Percentiles rank a stretch among this genome's conserved stretches.
Conservation (phyloP, 64 coral and sea anemone genomes). For the Montipora efflorescens region DNA sequence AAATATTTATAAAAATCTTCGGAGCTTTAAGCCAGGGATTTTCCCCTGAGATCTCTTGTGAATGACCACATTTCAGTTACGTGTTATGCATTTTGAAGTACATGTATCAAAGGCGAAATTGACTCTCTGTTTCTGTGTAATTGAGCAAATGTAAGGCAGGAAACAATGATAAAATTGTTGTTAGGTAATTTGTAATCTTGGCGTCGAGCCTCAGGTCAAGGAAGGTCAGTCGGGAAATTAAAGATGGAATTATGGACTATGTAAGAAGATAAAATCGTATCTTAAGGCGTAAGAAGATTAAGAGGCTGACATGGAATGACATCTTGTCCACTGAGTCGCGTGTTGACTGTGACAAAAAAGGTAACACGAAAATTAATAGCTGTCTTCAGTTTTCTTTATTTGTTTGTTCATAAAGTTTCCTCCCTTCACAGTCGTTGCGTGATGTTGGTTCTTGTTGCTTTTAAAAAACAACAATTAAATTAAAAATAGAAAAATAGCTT, state of each 20-base stretch:
- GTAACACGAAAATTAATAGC: background rate
- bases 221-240: conserved; percentile 31
- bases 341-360: conserved; percentile 1
- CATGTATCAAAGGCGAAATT: too few species aligned
- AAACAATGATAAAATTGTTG: conserved; percentile 11
- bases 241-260: conserved; percentile 42
- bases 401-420: background rate
- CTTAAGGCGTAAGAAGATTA: conserved; percentile 26
- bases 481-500: background rate
- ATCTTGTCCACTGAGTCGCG: background rate
- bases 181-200: conserved; percentile 16
- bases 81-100: too few species aligned
- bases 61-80: background rate
- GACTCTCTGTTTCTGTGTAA: too few species aligned
- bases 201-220: conserved; percentile 36
- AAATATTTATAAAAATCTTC: background rate
- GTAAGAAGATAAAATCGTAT: conserved; percentile 24
- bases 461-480: background rate
- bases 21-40: background rate
- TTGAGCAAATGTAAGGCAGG: background rate
- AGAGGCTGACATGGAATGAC: background rate
- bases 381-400: background rate
- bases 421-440: background rate
- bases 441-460: too few species aligned
- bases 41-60: background rate